Conservation (phyloP, 2,113 vertebrate genomes). For the Machaerirhynchus nigripectus region DNA sequence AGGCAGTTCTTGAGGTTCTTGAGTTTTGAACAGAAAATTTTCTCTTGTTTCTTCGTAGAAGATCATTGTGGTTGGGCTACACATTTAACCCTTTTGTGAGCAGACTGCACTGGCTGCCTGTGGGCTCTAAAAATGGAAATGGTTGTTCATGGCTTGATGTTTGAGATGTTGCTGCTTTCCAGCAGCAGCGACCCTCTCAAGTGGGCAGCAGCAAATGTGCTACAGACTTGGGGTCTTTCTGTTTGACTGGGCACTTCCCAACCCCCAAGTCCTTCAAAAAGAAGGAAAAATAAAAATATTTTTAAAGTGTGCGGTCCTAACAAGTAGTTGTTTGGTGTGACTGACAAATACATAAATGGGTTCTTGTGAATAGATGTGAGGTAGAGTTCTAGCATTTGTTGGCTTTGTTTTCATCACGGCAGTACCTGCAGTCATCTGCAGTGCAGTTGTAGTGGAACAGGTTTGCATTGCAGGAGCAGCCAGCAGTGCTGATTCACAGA, state of each 20-base stretch:
- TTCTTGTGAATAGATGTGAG: neutral
- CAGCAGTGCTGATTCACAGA: accelerated
- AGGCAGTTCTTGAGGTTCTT: neutral
- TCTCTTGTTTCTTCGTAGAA: neutral
- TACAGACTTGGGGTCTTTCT: neutral
- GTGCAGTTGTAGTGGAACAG: neutral
- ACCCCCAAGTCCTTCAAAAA: neutral
- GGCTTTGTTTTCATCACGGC: neutral
- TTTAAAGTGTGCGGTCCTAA: neutral
- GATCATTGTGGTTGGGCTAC: neutral
- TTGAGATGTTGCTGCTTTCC: neutral
- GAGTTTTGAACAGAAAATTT: neutral
- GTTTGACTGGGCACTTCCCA: neutral
- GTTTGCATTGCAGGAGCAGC: neutral
- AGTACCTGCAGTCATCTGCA: neutral
- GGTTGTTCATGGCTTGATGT: neutral
- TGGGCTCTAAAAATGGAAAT: neutral
- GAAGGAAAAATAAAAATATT: neutral
- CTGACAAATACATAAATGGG: accelerated
- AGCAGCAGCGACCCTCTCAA: neutral
- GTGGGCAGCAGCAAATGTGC: neutral
- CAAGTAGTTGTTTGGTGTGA: neutral
- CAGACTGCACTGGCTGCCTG: neutral
- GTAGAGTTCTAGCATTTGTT: neutral
- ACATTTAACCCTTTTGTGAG: neutral